Conservation (phyloP, 2,888 invertebrate species). For the Pandemis heparana region DNA sequence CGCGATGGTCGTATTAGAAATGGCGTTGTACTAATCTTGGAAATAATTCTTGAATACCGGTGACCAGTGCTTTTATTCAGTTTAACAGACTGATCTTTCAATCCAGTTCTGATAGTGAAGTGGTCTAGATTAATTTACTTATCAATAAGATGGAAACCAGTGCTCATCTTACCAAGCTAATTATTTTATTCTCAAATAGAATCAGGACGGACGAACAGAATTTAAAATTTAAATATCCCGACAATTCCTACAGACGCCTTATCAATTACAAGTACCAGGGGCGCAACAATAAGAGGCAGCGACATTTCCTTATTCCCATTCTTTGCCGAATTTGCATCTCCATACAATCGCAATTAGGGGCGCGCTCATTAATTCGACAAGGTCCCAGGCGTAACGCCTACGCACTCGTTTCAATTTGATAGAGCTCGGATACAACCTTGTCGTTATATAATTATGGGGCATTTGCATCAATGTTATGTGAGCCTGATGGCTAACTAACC, state of each 20-base stretch:
- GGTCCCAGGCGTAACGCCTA: constrained; percentile 58
- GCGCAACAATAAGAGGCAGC: constrained; percentile 69
- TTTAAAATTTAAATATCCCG: constrained; percentile 77
- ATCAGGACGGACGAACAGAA: constrained; percentile 64
- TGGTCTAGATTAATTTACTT: neutral
- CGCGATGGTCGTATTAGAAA: too few species aligned
- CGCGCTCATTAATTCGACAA: constrained; percentile 63
- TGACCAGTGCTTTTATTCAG: too few species aligned
- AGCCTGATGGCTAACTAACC: constrained; percentile 65
- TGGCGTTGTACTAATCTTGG: too few species aligned
- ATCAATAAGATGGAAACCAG: neutral
- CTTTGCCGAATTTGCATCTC: constrained; percentile 79
- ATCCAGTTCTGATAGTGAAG: too few species aligned
- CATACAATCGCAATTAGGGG: constrained; percentile 82
- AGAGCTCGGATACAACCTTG: constrained; percentile 65
- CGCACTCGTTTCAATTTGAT: constrained; percentile 65
- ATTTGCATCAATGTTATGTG: constrained; percentile 77
- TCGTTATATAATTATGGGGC: constrained; percentile 69
- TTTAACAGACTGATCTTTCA: too few species aligned
- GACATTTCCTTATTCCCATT: constrained; percentile 68
- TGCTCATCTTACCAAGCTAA: neutral
- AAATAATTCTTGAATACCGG: too few species aligned
- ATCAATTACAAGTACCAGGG: constrained; percentile 82
- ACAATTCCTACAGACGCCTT: constrained; percentile 66
- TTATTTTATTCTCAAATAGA: constrained; percentile 40